Conservation (phyloP, 2,113 vertebrate genomes). For the Tyrannus savana region DNA sequence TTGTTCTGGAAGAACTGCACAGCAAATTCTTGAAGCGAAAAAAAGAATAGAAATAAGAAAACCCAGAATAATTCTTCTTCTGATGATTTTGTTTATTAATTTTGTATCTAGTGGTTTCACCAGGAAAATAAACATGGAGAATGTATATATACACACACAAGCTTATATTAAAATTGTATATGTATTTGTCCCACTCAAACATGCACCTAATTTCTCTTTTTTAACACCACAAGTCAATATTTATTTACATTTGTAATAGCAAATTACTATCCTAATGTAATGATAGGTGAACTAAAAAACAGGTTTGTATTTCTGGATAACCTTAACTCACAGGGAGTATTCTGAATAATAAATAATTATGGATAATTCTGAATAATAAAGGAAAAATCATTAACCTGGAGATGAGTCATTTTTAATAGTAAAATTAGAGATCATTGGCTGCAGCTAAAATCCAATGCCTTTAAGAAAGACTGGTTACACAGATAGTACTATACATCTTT, state of each 20-base stretch:
- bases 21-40: background rate
- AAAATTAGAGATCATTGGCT: background rate
- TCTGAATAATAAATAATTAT: background rate
- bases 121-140: background rate
- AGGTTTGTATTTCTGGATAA: background rate
- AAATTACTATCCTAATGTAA: background rate
- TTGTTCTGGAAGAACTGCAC: background rate
- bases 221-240: background rate
- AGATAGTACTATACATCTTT: background rate
- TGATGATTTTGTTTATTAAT: background rate
- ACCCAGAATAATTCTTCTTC: background rate
- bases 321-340: background rate
- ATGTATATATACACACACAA: background rate
- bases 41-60: background rate
- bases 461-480: background rate
- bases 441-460: background rate
- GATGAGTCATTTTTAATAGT: background rate
- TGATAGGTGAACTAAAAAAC: background rate
- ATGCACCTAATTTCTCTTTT: background rate
- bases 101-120: background rate
- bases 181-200: background rate
- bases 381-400: background rate
- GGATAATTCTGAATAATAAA: background rate
- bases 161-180: background rate
- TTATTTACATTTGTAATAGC: background rate